phyloP scores from a whole-genome alignment of 1,140 invertebrate species.

The Coelopa frigida region DNA sequence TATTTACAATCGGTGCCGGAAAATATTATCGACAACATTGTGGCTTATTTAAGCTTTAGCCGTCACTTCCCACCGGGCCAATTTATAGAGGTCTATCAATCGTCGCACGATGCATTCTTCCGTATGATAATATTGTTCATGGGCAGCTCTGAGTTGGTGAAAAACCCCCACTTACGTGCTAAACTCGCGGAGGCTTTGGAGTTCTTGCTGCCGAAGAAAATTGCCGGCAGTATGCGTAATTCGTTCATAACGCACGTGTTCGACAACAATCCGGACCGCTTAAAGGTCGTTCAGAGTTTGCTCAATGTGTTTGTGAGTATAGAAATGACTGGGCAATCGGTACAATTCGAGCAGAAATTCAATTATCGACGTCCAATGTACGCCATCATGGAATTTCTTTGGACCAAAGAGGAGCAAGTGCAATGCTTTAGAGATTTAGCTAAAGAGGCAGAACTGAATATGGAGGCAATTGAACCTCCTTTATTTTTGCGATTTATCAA shows the following conservation, averaged over 20 bases:
- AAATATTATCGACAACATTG: conserved; percentile 82
- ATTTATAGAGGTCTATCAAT: conserved; percentile 49
- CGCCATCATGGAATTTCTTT: conserved; percentile 84
- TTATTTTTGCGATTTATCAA: conserved; percentile 91
- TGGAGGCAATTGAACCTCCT: conserved; percentile 84
- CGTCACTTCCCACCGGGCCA: conserved; percentile 55
- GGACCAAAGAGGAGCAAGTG: conserved; percentile 71
- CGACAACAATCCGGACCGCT: conserved; percentile 62
- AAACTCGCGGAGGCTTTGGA: conserved; percentile 83
- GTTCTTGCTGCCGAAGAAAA: conserved; percentile 64
- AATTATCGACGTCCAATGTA: conserved; percentile 95
- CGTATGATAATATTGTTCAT: conserved; percentile 64
- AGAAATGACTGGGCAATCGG: conserved; percentile 93
- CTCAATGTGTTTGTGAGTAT: conserved; percentile 92
- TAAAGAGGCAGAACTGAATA: conserved; percentile 72
- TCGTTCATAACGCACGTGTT: conserved; percentile 66
- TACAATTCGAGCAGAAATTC: conserved; percentile 96
- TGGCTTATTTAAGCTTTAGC: conserved; percentile 69
- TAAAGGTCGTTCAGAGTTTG: conserved; percentile 64
- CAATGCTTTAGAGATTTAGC: conserved; percentile 70
- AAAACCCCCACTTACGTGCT: conserved; percentile 90
- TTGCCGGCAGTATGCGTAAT: conserved; percentile 52
- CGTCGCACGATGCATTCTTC: conserved; percentile 55
- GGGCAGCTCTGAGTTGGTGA: conserved; percentile 70
- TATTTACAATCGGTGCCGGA: conserved; percentile 69